Evolutionary conservation across 2,113 vertebrate species (phyloP).

Genomic region (Aythya baeri): DNA sequence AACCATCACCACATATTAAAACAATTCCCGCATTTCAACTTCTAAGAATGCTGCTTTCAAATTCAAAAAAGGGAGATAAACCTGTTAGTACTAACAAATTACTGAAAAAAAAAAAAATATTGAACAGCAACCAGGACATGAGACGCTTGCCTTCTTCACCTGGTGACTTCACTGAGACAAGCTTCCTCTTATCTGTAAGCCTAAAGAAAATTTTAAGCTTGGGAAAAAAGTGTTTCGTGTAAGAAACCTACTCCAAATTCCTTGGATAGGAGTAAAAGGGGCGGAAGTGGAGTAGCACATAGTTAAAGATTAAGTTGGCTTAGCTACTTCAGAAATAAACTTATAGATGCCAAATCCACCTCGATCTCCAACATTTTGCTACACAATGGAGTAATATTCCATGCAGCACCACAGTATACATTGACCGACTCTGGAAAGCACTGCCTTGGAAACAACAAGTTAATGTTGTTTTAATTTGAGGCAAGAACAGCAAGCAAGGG

Average conservation of each 20-base stretch:
- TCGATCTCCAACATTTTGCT: background rate
- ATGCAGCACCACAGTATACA: background rate
- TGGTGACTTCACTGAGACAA: background rate
- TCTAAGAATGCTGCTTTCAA: background rate
- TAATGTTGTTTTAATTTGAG: background rate
- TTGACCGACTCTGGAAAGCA: background rate
- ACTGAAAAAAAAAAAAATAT: background rate
- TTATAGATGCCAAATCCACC: background rate
- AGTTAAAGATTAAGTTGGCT: background rate
- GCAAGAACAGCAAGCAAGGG: background rate
- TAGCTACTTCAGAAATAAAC: background rate
- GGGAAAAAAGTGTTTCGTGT: fast-evolving
- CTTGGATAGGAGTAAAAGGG: background rate
- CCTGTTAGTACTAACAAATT: background rate
- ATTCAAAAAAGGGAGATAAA: background rate
- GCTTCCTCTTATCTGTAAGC: background rate
- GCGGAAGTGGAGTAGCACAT: background rate
- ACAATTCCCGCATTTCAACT: background rate
- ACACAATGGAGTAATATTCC: background rate
- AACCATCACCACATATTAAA: background rate
- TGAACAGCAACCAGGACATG: fast-evolving
- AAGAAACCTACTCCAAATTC: background rate
- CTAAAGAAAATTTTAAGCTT: background rate
- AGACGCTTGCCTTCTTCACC: background rate
- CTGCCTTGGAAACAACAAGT: background rate